Conservation (phyloP, 2,113 vertebrate species). For the Grammatotria lemairii region DNA sequence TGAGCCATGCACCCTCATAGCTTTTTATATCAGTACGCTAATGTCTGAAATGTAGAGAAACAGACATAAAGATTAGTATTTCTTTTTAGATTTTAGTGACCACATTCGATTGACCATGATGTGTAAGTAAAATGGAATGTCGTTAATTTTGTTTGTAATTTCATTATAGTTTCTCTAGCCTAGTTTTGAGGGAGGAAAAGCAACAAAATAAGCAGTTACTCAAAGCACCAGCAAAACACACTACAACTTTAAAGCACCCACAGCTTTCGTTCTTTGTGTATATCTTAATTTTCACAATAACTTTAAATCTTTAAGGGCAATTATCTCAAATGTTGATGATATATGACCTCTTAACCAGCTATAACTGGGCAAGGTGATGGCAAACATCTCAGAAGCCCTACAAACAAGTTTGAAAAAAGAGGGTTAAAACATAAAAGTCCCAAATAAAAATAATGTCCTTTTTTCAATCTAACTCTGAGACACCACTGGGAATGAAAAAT, state of each 20-base stretch:
- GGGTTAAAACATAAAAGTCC: background rate
- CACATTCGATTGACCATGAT: background rate
- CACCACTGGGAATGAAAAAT: background rate
- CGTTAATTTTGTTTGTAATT: background rate
- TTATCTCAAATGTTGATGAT: background rate
- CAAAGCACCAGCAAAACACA: background rate
- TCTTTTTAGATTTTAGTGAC: background rate
- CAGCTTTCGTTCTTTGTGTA: background rate
- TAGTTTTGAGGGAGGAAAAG: background rate
- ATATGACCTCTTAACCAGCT: background rate
- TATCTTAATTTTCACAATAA: background rate
- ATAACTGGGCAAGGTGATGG: background rate
- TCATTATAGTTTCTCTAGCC: background rate
- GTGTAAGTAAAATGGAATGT: background rate
- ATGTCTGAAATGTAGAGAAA: background rate
- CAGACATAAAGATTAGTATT: background rate
- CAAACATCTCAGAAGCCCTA: background rate
- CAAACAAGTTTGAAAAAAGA: background rate
- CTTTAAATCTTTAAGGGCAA: background rate
- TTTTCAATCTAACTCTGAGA: background rate
- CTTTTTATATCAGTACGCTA: background rate
- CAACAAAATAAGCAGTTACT: background rate
- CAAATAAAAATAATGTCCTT: background rate
- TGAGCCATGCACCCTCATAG: background rate
- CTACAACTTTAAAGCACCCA: background rate